Conservation (phyloP, 2,113 vertebrate genomes). For the Eulemur rufifrons region DNA sequence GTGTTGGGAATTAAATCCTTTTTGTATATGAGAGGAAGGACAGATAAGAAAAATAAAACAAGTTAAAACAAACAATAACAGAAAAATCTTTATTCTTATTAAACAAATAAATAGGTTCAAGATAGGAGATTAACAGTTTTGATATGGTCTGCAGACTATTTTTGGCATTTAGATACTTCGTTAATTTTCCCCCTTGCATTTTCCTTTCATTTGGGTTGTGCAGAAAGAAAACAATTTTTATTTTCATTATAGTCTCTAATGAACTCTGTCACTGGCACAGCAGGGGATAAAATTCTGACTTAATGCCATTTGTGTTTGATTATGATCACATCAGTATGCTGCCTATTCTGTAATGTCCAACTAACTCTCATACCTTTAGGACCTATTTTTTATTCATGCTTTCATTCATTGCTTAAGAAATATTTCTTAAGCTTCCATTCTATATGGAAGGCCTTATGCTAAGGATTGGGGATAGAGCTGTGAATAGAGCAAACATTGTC, state of each 20-base stretch:
- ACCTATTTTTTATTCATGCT: background rate
- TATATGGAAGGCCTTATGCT: background rate
- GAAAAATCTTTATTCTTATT: background rate
- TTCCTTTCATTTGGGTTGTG: background rate
- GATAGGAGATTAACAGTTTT: background rate
- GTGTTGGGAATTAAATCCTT: background rate
- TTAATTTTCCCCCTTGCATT: background rate
- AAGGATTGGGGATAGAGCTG: background rate
- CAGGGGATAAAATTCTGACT: background rate
- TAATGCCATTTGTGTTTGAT: background rate
- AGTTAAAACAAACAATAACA: background rate
- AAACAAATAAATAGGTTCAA: background rate
- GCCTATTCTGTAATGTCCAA: background rate
- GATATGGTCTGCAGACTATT: background rate
- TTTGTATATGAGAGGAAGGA: background rate
- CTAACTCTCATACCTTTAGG: background rate
- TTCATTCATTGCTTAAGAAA: background rate
- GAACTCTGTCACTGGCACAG: background rate
- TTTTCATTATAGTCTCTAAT: background rate
- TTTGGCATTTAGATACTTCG: background rate
- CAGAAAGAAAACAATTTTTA: background rate
- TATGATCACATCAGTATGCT: background rate
- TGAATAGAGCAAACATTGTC: background rate
- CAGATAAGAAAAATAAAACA: background rate
- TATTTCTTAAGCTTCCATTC: background rate